These are phyloP conservation scores for Salminus brasiliensis DNA, from an alignment of 2,113 vertebrate species.

Conservation along the genomic window DNA sequence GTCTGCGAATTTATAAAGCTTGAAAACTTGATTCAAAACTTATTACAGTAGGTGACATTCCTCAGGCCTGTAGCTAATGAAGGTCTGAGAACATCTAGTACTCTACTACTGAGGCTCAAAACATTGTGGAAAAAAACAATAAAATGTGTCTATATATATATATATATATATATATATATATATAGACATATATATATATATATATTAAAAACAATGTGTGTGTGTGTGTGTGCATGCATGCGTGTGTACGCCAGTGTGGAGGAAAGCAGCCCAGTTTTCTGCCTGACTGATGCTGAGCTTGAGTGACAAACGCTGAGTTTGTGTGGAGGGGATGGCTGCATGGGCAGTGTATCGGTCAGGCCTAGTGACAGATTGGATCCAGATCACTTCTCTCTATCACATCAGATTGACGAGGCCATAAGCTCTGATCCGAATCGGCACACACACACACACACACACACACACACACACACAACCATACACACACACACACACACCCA, in stretches of 20 bases:
- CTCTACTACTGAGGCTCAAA: too few species aligned
- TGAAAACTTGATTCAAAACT: too few species aligned
- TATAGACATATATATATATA: too few species aligned
- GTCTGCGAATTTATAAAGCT: too few species aligned
- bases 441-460: constrained; percentile 28
- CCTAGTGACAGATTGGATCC: constrained; percentile 36
- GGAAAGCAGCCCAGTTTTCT: not conserved
- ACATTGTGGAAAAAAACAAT: too few species aligned
- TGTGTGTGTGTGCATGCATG: constrained; percentile 1
- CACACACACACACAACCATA: not conserved
- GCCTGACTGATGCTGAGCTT: not conserved
- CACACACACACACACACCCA: not conserved
- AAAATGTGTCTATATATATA: too few species aligned
- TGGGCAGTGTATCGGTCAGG: constrained; percentile 20
- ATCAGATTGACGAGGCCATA: constrained; percentile 29
- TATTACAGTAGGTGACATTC: too few species aligned
- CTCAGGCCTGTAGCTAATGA: too few species aligned
- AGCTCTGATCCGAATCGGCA: constrained; percentile 24
- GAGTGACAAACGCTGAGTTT: constrained; percentile 24
- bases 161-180: too few species aligned
- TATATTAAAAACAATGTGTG: too few species aligned
- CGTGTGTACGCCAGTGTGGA: constrained; percentile 6
- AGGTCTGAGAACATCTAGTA: too few species aligned
- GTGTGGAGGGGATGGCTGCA: not conserved
- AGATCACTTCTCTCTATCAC: constrained; percentile 33